phyloP scores from a whole-genome alignment of 2,888 invertebrate species.

The Plebejus melissa region DNA sequence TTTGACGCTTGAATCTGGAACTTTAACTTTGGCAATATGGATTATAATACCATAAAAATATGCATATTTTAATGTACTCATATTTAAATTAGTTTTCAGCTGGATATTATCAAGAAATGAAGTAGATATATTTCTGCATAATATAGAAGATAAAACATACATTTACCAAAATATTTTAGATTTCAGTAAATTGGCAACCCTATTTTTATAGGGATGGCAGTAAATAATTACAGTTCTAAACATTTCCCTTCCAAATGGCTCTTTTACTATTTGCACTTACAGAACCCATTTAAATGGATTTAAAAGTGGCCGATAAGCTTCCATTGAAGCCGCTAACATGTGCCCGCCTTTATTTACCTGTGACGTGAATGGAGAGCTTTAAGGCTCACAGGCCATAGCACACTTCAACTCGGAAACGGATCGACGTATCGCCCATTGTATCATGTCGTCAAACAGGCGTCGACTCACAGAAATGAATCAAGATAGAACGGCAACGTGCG shows the following conservation, averaged over 20 bases:
- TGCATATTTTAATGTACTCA: too few species aligned
- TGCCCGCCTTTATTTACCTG: conserved; percentile 42
- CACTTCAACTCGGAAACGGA: background rate
- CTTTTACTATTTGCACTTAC: conserved; percentile 27
- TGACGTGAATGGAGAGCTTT: conserved; percentile 51
- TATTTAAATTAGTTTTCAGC: too few species aligned
- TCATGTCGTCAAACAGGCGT: too few species aligned
- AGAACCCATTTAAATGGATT: conserved; percentile 32
- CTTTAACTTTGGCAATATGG: too few species aligned
- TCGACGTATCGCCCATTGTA: background rate
- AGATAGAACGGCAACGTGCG: too few species aligned
- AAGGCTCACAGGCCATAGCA: background rate
- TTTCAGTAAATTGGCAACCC: background rate
- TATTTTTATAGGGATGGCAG: background rate
- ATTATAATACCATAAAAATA: too few species aligned
- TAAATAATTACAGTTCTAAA: background rate
- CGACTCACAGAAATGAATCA: too few species aligned
- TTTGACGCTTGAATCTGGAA: too few species aligned
- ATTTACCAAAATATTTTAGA: background rate
- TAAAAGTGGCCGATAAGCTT: conserved; percentile 29
- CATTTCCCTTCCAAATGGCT: background rate
- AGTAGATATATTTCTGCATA: too few species aligned
- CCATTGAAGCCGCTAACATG: conserved; percentile 29
- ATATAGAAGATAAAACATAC: background rate
- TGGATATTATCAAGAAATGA: too few species aligned